These are phyloP conservation scores for Phymastichus coffea DNA, from an alignment of 1,140 invertebrate species.

Conservation along the genomic window DNA sequence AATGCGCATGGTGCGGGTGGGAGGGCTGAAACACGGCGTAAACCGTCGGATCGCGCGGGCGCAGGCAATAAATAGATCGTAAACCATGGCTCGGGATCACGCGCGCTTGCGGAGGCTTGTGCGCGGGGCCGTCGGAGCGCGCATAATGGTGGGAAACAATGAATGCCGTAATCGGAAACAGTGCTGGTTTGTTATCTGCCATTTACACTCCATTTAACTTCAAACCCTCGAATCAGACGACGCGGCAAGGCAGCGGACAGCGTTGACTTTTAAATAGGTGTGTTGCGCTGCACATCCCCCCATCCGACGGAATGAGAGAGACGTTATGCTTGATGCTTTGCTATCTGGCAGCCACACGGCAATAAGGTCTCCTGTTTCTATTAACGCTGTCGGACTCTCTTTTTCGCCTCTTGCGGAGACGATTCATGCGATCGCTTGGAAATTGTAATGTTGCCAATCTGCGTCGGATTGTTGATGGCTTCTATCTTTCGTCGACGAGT, in stretches of 20 bases:
- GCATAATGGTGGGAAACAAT: conserved; percentile 60
- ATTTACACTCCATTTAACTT: conserved; percentile 60
- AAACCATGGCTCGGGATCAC: conserved; percentile 45
- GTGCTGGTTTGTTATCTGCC: conserved; percentile 59
- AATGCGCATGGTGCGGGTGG: no score
- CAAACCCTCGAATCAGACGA: conserved; percentile 54
- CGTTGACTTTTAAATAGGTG: conserved; percentile 52
- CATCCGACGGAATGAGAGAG: conserved; percentile 32
- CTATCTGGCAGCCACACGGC: conserved; percentile 23
- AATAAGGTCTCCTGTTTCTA: conserved; percentile 28
- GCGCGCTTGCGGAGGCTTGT: conserved; percentile 1
- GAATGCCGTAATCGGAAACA: conserved; percentile 59
- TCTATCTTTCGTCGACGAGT: no score
- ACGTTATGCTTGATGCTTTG: no score
- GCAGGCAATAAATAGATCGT: conserved; percentile 56
- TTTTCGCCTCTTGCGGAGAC: no score
- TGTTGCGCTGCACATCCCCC: conserved; percentile 19
- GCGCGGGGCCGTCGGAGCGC: conserved; percentile 51
- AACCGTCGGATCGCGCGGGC: conserved; percentile 18
- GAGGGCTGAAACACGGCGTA: no score
- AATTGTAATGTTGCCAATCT: no score
- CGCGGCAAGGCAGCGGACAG: conserved; percentile 36
- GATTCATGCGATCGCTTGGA: no score
- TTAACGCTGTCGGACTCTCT: background rate
- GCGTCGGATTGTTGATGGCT: no score